A percentile compares a stretch with the other conserved stretches of the same genome.
phyloP scores from a whole-genome alignment of 1,140 invertebrate species.

The Sitodiplosis mosellana region DNA sequence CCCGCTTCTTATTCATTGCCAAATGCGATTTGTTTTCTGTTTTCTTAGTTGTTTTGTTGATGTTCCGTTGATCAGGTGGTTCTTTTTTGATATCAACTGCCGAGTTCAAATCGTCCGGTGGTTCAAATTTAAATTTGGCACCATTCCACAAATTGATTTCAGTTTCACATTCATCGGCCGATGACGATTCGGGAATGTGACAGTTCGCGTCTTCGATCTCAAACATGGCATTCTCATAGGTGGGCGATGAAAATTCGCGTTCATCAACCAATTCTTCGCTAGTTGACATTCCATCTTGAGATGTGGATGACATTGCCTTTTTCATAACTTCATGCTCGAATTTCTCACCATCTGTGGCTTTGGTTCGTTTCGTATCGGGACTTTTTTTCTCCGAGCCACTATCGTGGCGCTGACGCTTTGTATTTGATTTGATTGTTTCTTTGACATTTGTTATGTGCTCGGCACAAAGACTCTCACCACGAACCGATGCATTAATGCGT shows the following conservation, averaged over 20 bases:
- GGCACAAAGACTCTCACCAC: conserved; percentile 21
- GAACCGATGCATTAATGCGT: conserved; percentile 36
- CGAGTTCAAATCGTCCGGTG: not conserved
- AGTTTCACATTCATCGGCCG: conserved; percentile 8
- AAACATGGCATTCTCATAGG: not conserved
- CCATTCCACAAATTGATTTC: conserved; percentile 8
- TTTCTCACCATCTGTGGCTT: conserved; percentile 6
- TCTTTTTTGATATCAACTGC: conserved; percentile 9
- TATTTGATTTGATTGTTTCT: conserved; percentile 6
- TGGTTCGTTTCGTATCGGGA: conserved; percentile 24
- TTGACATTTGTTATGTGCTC: conserved; percentile 5
- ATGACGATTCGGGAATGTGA: not conserved
- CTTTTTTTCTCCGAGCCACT: conserved; percentile 28
- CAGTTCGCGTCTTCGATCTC: not conserved
- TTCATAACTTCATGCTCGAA: conserved; percentile 7
- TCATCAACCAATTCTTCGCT: not conserved
- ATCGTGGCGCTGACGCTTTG: conserved; percentile 34
- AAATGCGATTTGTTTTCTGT: conserved; percentile 1
- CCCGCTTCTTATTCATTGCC: conserved; percentile 10
- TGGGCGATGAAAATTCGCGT: not conserved
- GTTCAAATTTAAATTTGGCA: not conserved
- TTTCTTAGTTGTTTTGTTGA: not conserved
- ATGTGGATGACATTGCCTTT: not conserved
- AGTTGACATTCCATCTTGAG: not conserved
- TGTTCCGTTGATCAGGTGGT: conserved; percentile 9